Evolutionary conservation across 2,888 invertebrate species (phyloP), one percentile per base, ranked within the genome.

Genomic region (Lasioglossum morio): DNA sequence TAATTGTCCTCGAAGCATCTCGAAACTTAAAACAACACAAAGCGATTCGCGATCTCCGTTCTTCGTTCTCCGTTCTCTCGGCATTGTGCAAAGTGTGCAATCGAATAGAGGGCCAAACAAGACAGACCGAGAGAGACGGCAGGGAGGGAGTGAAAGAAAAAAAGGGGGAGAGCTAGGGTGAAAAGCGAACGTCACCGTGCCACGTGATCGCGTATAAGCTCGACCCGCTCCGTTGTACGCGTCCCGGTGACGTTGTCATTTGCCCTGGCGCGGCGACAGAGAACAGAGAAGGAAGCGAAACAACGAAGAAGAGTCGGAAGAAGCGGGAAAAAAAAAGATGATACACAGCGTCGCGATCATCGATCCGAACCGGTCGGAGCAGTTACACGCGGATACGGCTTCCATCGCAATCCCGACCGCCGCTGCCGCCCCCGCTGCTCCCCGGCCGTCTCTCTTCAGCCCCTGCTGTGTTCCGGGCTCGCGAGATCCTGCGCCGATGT

Each of bases 401-500:
- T 60, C 81, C 77, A 75, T 81, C 79, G 76, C 72, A 79, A 74
- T 69, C 66, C 85, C 79, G 53, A 66, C 66, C 66, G 7, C 34
- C 16, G 30, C 19, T 30, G 66, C 30, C 16, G 3, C 16, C 30
- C 34, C 77, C 60, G 76, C 30, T 4, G 76, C 30, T 4, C 30
- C 34, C 77, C 72, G 78, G 0, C 3, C 46, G 2, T 66, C 27
- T 66, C 27, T 66, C 66, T 30, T 66, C 30, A 27, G 14, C 34
- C 69, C 12, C n/a, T 4, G 34, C 10, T 23, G 34, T 37, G 23
- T 69, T 69, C 69, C 70, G 74, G 70, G 23, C 66, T 81, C 78
- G 75, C 88, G 84, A 80, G 85, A 82, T 85, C 75, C 84, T 90
- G 84, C 85, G 84, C 81, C 84, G 86, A 82, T 80, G 88, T 82